Conservation (phyloP, 2,113 vertebrate genomes). For the Dipodomys merriami region DNA sequence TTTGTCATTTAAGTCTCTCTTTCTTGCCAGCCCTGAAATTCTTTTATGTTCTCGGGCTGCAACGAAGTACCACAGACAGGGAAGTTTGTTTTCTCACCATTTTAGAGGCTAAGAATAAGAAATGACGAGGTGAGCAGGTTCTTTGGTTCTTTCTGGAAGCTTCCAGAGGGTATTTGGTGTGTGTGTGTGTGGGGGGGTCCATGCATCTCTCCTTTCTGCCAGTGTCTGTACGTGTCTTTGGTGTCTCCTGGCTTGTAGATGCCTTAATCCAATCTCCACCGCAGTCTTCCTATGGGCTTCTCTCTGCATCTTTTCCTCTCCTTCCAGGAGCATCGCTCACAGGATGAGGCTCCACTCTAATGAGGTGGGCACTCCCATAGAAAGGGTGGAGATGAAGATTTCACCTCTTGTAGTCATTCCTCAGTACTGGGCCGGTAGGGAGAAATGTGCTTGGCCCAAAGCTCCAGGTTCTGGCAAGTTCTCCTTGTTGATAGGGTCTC, state of each 20-base stretch:
- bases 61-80: neutral
- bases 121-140: too few relatives aligned
- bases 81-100: neutral
- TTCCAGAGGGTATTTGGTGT: rapidly evolving
- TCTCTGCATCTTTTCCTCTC: neutral
- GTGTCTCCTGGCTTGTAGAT: rapidly evolving
- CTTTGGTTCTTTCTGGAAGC: neutral
- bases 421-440: neutral
- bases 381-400: neutral
- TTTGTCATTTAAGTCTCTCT: neutral
- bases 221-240: rapidly evolving
- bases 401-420: neutral
- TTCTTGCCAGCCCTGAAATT: neutral
- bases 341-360: neutral
- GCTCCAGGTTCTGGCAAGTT: neutral
- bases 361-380: neutral
- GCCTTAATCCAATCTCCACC: rapidly evolving
- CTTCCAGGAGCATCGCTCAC: neutral
- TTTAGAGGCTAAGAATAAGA: neutral
- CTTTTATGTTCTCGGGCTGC: neutral
- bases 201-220: neutral
- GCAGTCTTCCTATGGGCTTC: neutral
- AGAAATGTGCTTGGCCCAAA: neutral
- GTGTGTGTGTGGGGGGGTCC: too few relatives aligned
- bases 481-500: neutral